phyloP scores from a whole-genome alignment of 2,113 vertebrate genomes.

The Rhegmatorhina hoffmannsi region DNA sequence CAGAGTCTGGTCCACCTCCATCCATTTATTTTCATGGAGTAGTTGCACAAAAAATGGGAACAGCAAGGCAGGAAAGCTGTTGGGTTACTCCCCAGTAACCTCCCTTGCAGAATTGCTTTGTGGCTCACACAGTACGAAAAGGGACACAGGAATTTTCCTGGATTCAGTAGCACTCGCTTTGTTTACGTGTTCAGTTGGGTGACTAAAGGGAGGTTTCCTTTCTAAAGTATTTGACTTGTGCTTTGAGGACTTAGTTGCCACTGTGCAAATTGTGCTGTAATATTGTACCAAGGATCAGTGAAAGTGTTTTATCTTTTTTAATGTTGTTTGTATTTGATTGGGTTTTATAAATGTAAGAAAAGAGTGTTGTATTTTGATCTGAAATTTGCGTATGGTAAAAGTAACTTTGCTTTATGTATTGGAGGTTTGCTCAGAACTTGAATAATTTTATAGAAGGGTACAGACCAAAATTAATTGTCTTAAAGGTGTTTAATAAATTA shows the following conservation, averaged over 20 bases:
- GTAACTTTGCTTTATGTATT: slow-evolving; percentile 80
- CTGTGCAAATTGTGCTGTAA: slow-evolving; percentile 75
- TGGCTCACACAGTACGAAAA: slow-evolving; percentile 47
- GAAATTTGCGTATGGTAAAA: slow-evolving; percentile 80
- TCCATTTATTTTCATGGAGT: slow-evolving; percentile 7
- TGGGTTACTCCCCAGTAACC: slow-evolving; percentile 21
- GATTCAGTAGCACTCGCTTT: slow-evolving; percentile 54
- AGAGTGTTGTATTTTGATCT: slow-evolving; percentile 84
- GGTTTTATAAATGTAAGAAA: slow-evolving; percentile 82
- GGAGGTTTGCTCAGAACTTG: slow-evolving; percentile 82
- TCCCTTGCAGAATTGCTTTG: slow-evolving; percentile 42
- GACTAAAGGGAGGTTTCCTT: slow-evolving; percentile 26
- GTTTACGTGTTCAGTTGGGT: slow-evolving; percentile 54
- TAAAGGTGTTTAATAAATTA: slow-evolving; percentile 78
- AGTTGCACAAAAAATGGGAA: slow-evolving; percentile 1
- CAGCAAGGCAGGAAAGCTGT: slow-evolving; percentile 10
- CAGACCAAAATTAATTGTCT: slow-evolving; percentile 77
- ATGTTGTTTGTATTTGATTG: slow-evolving; percentile 80
- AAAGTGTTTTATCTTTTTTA: slow-evolving; percentile 82
- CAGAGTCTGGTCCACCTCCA: slow-evolving; percentile 51
- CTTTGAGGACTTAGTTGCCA: slow-evolving; percentile 55
- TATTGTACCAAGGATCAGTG: slow-evolving; percentile 75
- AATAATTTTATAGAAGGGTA: slow-evolving; percentile 83
- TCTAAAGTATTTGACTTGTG: slow-evolving; percentile 57
- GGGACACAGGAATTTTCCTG: slow-evolving; percentile 29